A percentile compares a stretch with the other conserved stretches of the same genome.
phyloP scores from a whole-genome alignment of 2,888 invertebrate genomes.

The Ophion costatus region DNA sequence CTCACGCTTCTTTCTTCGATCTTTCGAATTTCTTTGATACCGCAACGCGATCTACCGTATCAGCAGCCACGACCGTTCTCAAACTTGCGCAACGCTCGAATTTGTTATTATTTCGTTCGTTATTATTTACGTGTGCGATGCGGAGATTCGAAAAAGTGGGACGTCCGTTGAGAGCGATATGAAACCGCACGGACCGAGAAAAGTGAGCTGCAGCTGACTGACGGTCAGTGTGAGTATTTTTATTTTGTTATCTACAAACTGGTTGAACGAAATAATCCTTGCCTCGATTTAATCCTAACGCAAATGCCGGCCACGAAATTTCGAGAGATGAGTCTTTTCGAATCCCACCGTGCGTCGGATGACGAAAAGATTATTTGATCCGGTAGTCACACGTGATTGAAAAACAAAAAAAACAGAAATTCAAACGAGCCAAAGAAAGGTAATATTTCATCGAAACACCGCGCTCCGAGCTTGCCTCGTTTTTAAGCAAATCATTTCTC shows the following conservation, averaged over 20 bases:
- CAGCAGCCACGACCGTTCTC: not conserved
- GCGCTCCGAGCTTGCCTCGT: too few relatives aligned
- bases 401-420: too few relatives aligned
- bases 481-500: too few relatives aligned
- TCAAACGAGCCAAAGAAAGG: too few relatives aligned
- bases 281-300: not conserved
- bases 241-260: not conserved
- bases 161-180: constrained; percentile 52
- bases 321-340: not conserved
- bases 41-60: not conserved
- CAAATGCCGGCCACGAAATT: not conserved
- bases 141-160: constrained; percentile 49
- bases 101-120: not conserved
- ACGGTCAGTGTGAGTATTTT: constrained; percentile 68
- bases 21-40: not conserved
- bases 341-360: not conserved
- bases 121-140: constrained; percentile 42
- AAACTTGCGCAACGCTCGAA: not conserved
- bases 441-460: too few relatives aligned
- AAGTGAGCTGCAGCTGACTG: constrained; percentile 68
- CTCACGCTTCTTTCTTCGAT: not conserved
- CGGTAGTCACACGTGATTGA: too few relatives aligned
- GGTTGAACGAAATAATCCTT: not conserved
- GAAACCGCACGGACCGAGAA: constrained; percentile 64
- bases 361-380: too few relatives aligned